Conservation (phyloP, 2,113 vertebrate species). For the Thinocorus orbignyianus region DNA sequence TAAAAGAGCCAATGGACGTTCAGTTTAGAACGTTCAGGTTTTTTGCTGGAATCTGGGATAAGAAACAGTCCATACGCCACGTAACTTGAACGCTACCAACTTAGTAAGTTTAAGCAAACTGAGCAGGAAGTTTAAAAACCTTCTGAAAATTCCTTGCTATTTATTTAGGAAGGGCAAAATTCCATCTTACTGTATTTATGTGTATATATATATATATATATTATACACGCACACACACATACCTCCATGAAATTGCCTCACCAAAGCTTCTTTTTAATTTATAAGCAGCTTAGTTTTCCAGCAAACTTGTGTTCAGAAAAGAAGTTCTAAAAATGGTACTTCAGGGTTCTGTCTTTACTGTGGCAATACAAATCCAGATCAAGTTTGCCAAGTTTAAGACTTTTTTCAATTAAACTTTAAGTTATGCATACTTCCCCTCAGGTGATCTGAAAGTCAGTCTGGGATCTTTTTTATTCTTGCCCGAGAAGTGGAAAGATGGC, state of each 20-base stretch:
- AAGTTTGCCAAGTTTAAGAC: no score
- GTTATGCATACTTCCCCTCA: background rate
- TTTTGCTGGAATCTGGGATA: background rate
- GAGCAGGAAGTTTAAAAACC: background rate
- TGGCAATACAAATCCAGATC: accelerated
- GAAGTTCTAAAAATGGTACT: accelerated
- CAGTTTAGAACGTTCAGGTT: no score
- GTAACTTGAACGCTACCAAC: no score
- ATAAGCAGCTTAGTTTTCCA: background rate
- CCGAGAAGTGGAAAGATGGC: accelerated
- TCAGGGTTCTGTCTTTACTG: background rate
- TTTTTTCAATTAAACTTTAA: background rate
- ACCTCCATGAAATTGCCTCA: background rate
- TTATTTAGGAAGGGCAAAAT: background rate
- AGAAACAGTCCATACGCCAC: accelerated
- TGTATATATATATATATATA: no score
- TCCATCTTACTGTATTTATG: background rate
- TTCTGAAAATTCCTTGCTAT: background rate
- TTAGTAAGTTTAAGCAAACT: background rate
- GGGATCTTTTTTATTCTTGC: background rate
- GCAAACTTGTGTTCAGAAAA: background rate
- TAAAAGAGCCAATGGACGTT: background rate
- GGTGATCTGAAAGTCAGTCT: background rate
- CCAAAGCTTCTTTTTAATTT: background rate
- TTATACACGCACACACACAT: background rate